Evolutionary conservation across 2,797 vertebrate genomes (phyloP), one percentile per base, ranked within the genome.

Genomic region (Allobates femoralis): DNA sequence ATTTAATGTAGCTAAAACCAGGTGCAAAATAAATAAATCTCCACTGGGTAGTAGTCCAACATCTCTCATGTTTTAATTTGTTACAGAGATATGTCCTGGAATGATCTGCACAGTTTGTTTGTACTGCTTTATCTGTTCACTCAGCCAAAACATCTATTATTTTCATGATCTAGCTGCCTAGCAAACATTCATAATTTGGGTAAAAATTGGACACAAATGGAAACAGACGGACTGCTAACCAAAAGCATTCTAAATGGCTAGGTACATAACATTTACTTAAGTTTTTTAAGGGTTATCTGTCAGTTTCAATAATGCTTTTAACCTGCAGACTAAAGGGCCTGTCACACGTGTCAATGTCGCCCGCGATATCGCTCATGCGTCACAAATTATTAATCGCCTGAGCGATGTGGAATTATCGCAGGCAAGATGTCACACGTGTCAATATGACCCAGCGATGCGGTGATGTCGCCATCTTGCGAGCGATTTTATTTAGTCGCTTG

Each of bases 41-140:
- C 56, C 69, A 69, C 50, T 81, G 87, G 78, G 83, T 88, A 81
- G 60, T 56, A 81, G 78, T 85, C 87, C 87, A 67, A 85, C 84
- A 58, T 87, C 79, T 81, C 89, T 89, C 60, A 53, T 19, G 84
- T 86, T 89, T 87, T 89, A 81, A 89, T 90, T 90, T 90, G 91
- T 91, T 87, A 60, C 74, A 89, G 91, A 88, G 90, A 89, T 91
- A 90, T 92, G 91, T 91, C 91, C 85, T 0, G 21, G 88, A 89
- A 90, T 90, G 90, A 91, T 90, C 88, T 73, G 84, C 83, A 89
- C 0, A 86, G 80, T 80, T 88, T 84, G 50, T 74, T 86, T 88
- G 41, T 82, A 64, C 32, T 75, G 74, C 51, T 34, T 83, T 86
- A 81, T 85, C 71, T 80, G 50, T 37, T 88, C 81, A 81, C 56